These are phyloP conservation scores for Geococcyx californianus DNA, from an alignment of 2,113 vertebrate genomes.

Conservation along the genomic window DNA sequence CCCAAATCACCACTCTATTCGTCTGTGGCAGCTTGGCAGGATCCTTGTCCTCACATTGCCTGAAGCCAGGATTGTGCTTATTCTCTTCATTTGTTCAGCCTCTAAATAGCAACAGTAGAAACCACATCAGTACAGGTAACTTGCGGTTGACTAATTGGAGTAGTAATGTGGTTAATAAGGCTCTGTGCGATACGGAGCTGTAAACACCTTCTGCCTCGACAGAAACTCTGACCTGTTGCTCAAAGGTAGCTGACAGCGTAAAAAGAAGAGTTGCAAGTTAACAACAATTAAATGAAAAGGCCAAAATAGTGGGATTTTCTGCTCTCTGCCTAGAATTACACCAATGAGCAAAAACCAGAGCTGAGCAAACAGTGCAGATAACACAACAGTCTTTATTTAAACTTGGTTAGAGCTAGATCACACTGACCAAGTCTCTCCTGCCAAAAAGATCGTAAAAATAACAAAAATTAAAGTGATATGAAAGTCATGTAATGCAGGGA, in stretches of 20 bases:
- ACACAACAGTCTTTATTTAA: not conserved
- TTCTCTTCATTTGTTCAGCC: not conserved
- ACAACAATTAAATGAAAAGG: conserved; percentile 42
- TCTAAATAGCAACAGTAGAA: not conserved
- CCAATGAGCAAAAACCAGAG: conserved; percentile 28
- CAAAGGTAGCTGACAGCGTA: not conserved
- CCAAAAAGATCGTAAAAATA: not conserved
- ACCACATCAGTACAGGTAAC: not conserved
- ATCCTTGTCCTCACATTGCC: not conserved
- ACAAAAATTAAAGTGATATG: not conserved
- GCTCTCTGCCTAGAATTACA: conserved; percentile 5
- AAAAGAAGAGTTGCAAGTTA: conserved; percentile 7
- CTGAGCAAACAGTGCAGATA: conserved; percentile 6
- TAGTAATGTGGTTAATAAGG: not conserved
- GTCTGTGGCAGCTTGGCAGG: not conserved
- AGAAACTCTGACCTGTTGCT: conserved; percentile 9
- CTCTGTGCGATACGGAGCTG: not conserved
- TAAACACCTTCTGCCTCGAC: conserved; percentile 8
- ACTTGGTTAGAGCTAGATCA: not conserved
- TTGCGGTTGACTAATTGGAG: not conserved
- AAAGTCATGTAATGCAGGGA: not conserved
- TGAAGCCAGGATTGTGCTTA: not conserved
- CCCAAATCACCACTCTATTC: not conserved
- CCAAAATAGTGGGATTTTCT: conserved; percentile 33
- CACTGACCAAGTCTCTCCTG: not conserved